Conservation (phyloP, 2,888 invertebrate genomes). For the Acheta domesticus region DNA sequence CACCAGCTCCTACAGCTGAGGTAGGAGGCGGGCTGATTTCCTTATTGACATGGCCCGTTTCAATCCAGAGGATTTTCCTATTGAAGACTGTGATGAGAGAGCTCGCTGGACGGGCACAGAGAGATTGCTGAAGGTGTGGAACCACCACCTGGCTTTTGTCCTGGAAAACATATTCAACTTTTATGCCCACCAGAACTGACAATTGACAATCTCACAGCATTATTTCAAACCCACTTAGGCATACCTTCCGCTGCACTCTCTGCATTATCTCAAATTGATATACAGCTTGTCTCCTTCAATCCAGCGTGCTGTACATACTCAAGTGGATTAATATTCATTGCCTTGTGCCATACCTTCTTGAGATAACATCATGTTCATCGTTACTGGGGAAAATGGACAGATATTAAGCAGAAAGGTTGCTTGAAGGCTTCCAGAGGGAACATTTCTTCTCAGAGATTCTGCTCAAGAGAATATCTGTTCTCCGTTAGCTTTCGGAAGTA, state of each 20-base stretch:
- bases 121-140: slow-evolving; percentile 73
- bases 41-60: slow-evolving; percentile 53
- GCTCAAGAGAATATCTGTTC: slow-evolving; percentile 98
- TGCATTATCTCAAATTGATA: slow-evolving; percentile 50
- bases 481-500: slow-evolving; percentile 96
- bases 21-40: slow-evolving; percentile 41
- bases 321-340: slow-evolving; percentile 94
- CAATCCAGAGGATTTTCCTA: slow-evolving; percentile 55
- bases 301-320: slow-evolving; percentile 54
- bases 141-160: slow-evolving; percentile 64
- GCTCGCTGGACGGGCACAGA: slow-evolving; percentile 61
- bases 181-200: slow-evolving; percentile 54
- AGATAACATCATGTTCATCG: slow-evolving; percentile 87
- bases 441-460: slow-evolving; percentile 90
- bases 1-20: slow-evolving; percentile 22
- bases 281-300: slow-evolving; percentile 44
- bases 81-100: slow-evolving; percentile 68
- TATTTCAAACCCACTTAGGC: slow-evolving; percentile 56
- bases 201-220: slow-evolving; percentile 57
- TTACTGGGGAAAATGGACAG: slow-evolving; percentile 99
- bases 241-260: slow-evolving; percentile 47
- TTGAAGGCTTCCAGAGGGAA: slow-evolving; percentile 93
- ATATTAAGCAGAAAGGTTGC: slow-evolving; percentile 89
- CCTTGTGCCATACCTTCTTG: slow-evolving; percentile 86
- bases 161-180: slow-evolving; percentile 52